Base-by-base conservation (phyloP, 2,113 vertebrate genomes). In the Pogona vitticeps region DNA sequence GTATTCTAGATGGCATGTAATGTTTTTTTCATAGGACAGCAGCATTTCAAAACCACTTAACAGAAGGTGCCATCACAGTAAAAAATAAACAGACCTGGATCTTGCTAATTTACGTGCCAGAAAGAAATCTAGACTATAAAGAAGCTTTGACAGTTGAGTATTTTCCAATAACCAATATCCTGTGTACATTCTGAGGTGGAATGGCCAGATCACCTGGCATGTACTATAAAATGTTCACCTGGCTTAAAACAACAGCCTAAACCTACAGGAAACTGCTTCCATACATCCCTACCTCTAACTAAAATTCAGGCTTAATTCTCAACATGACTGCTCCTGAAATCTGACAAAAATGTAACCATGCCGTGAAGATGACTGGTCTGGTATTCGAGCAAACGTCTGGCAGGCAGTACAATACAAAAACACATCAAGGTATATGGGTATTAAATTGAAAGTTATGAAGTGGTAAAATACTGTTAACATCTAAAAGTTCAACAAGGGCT, bases 331-430 rank as follows among this genome's bases (percentile, higher is more conserved):
- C 21, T 28, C 40, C 31, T 77, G 14, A 15, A 77, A n/a, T 42
- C 42, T 70, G 36, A 61, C 70, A 59, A 73, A 42, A 42, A 40
- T 31, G 8, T 36, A 26, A 52, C 15, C 52, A 40, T 73, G 61
- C 36, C 10, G 73, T 10, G 14, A 71, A 40, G 21, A 89, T 65
- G 56, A 77, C 20, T 56, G 0, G 56, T 1, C 73, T 26, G 8
- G 4, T 15, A 83, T 1, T 20, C 38, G 59, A 33, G 63, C 73
- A 58, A 36, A 68, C 61, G 85, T 88, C 58, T 38, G 65, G 87
- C 63, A 26, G 17, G 42, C 61, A 70, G 81, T 86, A 86, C 86
- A 73, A 52, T 67, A 52, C 46, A 52, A 52, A 52, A 88, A 28
- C 17, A 15, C 56, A 86, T 21, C 15, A 15, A 26, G 20, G 42